A percentile compares a stretch with the other conserved stretches of the same genome.
Evolutionary conservation across 2,888 invertebrate genomes (phyloP).

Genomic region (Trichogramma dendrolimi): DNA sequence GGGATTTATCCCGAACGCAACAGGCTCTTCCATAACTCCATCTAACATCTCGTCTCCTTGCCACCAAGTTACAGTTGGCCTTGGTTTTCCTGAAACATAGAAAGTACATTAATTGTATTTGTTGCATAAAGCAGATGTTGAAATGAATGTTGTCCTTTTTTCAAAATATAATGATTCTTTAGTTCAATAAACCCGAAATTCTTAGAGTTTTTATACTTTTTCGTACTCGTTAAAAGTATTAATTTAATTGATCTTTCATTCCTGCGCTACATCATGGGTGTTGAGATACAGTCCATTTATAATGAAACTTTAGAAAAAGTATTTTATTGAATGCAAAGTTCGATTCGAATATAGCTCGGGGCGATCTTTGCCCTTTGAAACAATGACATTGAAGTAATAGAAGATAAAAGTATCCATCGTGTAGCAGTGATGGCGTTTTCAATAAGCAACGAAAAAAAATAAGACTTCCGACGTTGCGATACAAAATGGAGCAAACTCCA

Average conservation of each 20-base stretch:
- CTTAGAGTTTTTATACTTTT: not conserved
- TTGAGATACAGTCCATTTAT: too few species aligned
- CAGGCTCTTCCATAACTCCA: conserved; percentile 63
- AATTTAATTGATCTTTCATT: not conserved
- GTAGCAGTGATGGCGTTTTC: too few species aligned
- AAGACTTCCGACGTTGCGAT: too few species aligned
- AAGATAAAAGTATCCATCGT: too few species aligned
- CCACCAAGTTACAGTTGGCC: conserved; percentile 81
- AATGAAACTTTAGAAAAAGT: too few species aligned
- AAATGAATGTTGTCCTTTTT: not conserved
- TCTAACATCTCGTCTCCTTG: conserved; percentile 71
- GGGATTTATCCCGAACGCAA: conserved; percentile 53
- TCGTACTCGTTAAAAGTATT: not conserved
- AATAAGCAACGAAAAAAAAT: too few species aligned
- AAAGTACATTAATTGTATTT: not conserved
- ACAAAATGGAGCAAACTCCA: too few species aligned
- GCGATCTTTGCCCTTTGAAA: too few species aligned
- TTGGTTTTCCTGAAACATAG: conserved; percentile 65
- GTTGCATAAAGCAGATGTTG: not conserved
- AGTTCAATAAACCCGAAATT: not conserved
- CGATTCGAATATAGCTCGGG: too few species aligned
- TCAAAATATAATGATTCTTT: not conserved
- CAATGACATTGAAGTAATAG: too few species aligned
- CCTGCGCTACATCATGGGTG: too few species aligned
- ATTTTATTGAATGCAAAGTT: too few species aligned